These are phyloP conservation scores for Scolanthus callimorphus DNA, from an alignment of 92 coral and sea anemone species.

Conservation along the genomic window DNA sequence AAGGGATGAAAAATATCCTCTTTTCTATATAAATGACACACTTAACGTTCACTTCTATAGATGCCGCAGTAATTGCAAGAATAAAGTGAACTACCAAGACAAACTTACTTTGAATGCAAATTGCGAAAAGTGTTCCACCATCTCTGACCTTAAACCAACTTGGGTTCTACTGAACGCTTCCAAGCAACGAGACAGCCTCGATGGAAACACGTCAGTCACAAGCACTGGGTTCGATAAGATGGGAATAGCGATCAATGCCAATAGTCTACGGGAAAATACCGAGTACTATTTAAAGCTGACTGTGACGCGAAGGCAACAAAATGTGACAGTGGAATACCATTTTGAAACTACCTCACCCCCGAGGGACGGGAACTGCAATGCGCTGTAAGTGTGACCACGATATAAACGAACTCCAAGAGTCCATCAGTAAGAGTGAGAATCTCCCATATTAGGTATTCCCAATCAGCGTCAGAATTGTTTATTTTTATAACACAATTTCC, in stretches of 20 bases:
- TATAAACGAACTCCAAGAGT: too few species aligned
- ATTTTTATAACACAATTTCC: too few species aligned
- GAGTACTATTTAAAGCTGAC: slow-evolving; percentile 43
- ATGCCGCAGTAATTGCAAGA: slow-evolving; percentile 61
- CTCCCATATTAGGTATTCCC: too few species aligned
- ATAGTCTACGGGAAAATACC: slow-evolving; percentile 18
- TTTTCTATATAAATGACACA: too few species aligned
- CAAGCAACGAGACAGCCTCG: neutral
- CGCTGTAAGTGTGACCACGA: slow-evolving; percentile 71
- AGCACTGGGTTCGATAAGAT: slow-evolving; percentile 48
- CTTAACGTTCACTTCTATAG: too few species aligned
- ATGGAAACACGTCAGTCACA: slow-evolving; percentile 28
- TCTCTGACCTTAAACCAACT: slow-evolving; percentile 5
- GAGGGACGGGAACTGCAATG: slow-evolving; percentile 49
- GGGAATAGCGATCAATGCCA: slow-evolving; percentile 49
- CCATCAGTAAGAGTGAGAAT: too few species aligned
- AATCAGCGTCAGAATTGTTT: too few species aligned
- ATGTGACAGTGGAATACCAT: slow-evolving; percentile 15
- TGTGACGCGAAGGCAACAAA: slow-evolving; percentile 12
- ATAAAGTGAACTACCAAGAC: slow-evolving; percentile 64
- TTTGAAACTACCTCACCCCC: slow-evolving; percentile 68
- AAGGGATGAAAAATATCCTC: too few species aligned
- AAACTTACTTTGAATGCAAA: slow-evolving; percentile 53
- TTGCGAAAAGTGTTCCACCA: slow-evolving; percentile 49
- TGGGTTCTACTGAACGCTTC: slow-evolving; percentile 48